Base-by-base conservation (phyloP, 2,797 vertebrate genomes). In the Channallabes apus region DNA sequence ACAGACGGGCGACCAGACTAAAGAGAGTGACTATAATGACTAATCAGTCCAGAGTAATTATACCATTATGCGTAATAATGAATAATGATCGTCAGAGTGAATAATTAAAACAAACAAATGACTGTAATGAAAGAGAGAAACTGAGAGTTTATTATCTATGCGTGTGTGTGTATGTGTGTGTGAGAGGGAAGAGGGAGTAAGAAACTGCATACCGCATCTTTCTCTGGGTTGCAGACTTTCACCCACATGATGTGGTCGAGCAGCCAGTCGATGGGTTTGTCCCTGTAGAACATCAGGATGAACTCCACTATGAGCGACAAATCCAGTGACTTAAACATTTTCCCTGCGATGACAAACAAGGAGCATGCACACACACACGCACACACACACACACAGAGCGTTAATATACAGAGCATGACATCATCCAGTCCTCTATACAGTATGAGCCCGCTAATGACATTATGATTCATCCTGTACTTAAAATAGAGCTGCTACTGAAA, bases 191-290 rank as follows among this genome's bases (percentile, higher is more conserved):
- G n/a, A 22, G 76, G 17, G 76, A 81, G 7, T 14, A 56, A 38
- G 69, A 41, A 20, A 51, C 27, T 46, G 94, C 97, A 88, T 93
- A 99, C 98, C 56, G 98, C 97, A 2, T 99, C 98, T 90, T 99
- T 99, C 93, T 99, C 98, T 0, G 98, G 98, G 90, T 99, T 99
- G 95, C 98, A 99, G 87, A 99, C 98, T 90, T 99, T 99, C 89
- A 99, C 98, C 98, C 98, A 99, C 91, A 99, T 96, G 92, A 99
- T 98, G 92, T 99, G 98, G 93, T 99, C 98, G 82, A 99, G 95
- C 82, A 99, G 96, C 98, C 98, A 99, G 92, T 99, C 98, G 29
- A 99, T 99, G 91, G 98, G 98, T 89, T 99, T 99, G 95, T 99
- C 98, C 90, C 98, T 99, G 91, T 99, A 99, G 94, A 99, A 99